These are phyloP conservation scores for Ceraclea dissimilis DNA, from an alignment of 2,888 invertebrate species.

Conservation along the genomic window DNA sequence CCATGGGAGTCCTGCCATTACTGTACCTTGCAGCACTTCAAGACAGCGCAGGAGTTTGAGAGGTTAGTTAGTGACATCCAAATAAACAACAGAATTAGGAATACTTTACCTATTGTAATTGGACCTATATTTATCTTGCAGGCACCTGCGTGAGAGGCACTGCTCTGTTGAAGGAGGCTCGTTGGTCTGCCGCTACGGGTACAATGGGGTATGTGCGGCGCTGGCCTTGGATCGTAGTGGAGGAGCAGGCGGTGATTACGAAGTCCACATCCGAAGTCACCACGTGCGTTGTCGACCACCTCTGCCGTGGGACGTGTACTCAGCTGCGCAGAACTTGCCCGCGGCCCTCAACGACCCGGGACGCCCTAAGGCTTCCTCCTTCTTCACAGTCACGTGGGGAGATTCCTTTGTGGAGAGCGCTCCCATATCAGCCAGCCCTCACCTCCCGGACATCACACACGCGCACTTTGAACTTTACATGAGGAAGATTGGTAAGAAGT, in stretches of 20 bases:
- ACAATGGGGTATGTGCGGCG: slow-evolving; percentile 78
- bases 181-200: slow-evolving; percentile 80
- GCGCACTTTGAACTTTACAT: slow-evolving; percentile 84
- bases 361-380: slow-evolving; percentile 81
- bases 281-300: slow-evolving; percentile 38
- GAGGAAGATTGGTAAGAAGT: slow-evolving; percentile 64
- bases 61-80: slow-evolving; percentile 38
- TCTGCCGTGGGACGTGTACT: slow-evolving; percentile 78
- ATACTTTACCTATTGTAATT: no score
- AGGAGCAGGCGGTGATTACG: slow-evolving; percentile 80
- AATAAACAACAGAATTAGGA: not conserved
- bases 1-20: slow-evolving; percentile 57
- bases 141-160: slow-evolving; percentile 73
- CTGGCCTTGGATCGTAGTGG: slow-evolving; percentile 84
- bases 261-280: slow-evolving; percentile 71
- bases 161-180: slow-evolving; percentile 81
- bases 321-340: slow-evolving; percentile 89
- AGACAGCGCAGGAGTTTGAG: slow-evolving; percentile 52
- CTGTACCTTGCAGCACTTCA: slow-evolving; percentile 53
- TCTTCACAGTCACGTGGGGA: slow-evolving; percentile 98
- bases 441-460: slow-evolving; percentile 74
- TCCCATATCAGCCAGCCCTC: slow-evolving; percentile 67
- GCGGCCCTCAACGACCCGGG: slow-evolving; percentile 94
- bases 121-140: slow-evolving; percentile 34
- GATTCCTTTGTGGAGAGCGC: slow-evolving; percentile 84